These are phyloP conservation scores for Polydrusus tereticollis DNA, from an alignment of 2,888 invertebrate genomes.

Conservation along the genomic window DNA sequence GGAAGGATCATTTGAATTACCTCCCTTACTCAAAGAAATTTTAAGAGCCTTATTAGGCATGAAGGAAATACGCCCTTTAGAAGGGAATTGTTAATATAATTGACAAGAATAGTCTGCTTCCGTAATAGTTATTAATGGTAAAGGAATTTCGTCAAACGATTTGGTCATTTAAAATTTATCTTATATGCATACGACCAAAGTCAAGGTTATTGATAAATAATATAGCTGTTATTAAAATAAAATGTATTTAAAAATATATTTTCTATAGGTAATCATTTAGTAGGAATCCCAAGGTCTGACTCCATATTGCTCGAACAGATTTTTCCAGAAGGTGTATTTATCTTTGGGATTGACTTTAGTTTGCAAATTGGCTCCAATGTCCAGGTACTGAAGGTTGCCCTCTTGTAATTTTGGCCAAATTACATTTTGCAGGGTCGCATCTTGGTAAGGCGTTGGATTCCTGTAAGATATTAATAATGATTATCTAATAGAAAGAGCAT, in stretches of 20 bases:
- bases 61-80: no score
- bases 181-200: no score
- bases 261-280: conserved; percentile 13
- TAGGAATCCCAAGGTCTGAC: conserved; percentile 50
- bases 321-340: conserved; percentile 52
- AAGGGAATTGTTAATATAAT: no score
- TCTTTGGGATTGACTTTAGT: conserved; percentile 46
- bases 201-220: background rate
- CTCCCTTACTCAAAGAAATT: no score
- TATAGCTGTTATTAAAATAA: background rate
- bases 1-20: no score
- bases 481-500: background rate
- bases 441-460: conserved; percentile 34
- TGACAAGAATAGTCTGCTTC: no score
- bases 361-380: conserved; percentile 52
- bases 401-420: conserved; percentile 45
- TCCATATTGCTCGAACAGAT: conserved; percentile 51
- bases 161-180: no score
- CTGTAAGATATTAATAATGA: no score
- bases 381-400: conserved; percentile 49
- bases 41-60: no score
- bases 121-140: no score
- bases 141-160: no score
- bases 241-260: background rate
- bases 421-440: conserved; percentile 42